Evolutionary conservation across 2,888 invertebrate genomes (phyloP).

Genomic region (Zelleria hepariella): DNA sequence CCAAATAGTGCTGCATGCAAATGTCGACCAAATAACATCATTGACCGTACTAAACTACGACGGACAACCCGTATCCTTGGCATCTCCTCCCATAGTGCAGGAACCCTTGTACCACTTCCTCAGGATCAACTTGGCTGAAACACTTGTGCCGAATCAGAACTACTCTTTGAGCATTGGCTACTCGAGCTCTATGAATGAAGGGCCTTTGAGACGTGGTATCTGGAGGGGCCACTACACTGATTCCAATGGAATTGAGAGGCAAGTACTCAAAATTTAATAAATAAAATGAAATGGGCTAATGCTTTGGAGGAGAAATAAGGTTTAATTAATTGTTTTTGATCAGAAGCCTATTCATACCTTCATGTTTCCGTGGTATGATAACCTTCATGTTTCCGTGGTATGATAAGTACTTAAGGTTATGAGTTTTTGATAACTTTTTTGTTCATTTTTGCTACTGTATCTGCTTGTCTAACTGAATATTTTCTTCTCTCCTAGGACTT

Average conservation of each 20-base stretch:
- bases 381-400: too few relatives aligned
- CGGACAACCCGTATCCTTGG: conserved; percentile 20
- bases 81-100: conserved; percentile 20
- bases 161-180: conserved; percentile 63
- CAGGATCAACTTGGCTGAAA: conserved; percentile 37
- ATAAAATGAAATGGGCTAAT: background rate
- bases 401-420: too few relatives aligned
- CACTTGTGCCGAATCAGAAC: conserved; percentile 27
- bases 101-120: conserved; percentile 56
- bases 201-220: conserved; percentile 59
- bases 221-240: conserved; percentile 60
- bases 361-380: too few relatives aligned
- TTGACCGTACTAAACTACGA: conserved; percentile 22
- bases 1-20: conserved; percentile 62
- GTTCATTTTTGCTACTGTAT: background rate
- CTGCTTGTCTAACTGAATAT: background rate
- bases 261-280: conserved; percentile 2
- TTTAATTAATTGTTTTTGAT: too few relatives aligned
- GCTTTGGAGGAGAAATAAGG: too few relatives aligned
- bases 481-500: conserved; percentile 35
- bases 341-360: too few relatives aligned
- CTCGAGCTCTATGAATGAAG: conserved; percentile 62
- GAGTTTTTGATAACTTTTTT: too few relatives aligned
- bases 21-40: conserved; percentile 40
- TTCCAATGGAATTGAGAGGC: conserved; percentile 43